Evolutionary conservation across 2,888 invertebrate species (phyloP), one percentile per base, ranked within the genome.

Genomic region (Cosmopolites sordidus): DNA sequence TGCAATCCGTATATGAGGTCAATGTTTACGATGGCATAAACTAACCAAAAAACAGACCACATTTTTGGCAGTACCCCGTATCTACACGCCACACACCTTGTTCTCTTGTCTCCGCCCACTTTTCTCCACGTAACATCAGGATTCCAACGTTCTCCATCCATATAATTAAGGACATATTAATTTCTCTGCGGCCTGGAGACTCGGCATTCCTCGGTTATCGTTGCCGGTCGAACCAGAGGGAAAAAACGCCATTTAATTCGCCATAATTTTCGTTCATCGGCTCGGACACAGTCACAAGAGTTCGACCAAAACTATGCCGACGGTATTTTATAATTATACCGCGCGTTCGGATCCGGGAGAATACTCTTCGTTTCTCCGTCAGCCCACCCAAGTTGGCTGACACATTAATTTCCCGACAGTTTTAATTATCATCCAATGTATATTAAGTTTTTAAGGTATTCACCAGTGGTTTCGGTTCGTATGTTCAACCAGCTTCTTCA

Each of bases 271-370:
- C 33, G 33, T 33, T 8, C 22, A 22, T 22, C 22, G 22, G 22
- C 8, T 22, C 22, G 33, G n/a, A 4, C 33, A 11, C 12, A 33
- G n/a, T 12, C 33, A 33, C 33, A 33, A 11, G 12, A 33, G 33
- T 33, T 12, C n/a, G 33, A n/a, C n/a, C 5, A 33, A 9, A 33
- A 33, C 11, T 33, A 33, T 33, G 33, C 33, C 33, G 33, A 4
- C 33, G 33, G 33, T 33, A 33, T 33, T 33, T 33, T 33, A 33
- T 33, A 33, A 33, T 33, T 33, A 33, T 33, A 33, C 33, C 33
- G n/a, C 5, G 33, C n/a, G 12, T 11, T 33, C 33, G 33, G n/a
- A 12, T 11, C 33, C 11, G 33, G 33, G n/a, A 4, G 33, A 33
- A 33, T 33, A 12, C 8, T 12, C n/a, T 4, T 11, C 33, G 33